Evolutionary conservation across 2,113 vertebrate genomes (phyloP), one percentile per base, ranked within the genome.

Genomic region (Chaetops frenatus): DNA sequence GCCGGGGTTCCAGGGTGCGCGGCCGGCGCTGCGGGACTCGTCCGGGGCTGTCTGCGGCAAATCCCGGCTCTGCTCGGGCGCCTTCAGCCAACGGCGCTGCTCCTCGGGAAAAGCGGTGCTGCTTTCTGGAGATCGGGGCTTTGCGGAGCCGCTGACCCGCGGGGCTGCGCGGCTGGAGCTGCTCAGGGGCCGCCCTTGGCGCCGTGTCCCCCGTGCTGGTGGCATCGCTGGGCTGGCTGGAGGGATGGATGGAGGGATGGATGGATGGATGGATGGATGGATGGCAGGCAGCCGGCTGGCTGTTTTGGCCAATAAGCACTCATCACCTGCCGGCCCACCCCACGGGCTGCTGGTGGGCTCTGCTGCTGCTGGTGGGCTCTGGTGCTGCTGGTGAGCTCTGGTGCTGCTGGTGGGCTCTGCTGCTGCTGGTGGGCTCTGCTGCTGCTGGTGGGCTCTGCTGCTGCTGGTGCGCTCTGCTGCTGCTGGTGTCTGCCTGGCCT

Each of bases 51-150:
- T 1, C 83, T 86, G 58, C 74, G 35, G 76, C 65, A 48, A 24
- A 50, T 2, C 7, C 42, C 3, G 4, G 5, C 17, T 3, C 8
- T 15, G 40, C 58, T 9, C 17, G 22, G 44, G 56, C 19, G 62
- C 31, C 67, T 19, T 8, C 2, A 5, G 8, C 38, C 0, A 13
- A 1, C 58, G 2, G 77, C 6, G 11, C 24, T 20, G 11, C 18
- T 40, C 31, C n/a, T 18, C n/a, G 19, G 23, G 36, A 50, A 21
- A 31, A 16, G 11, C 64, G 3, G 12, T 11, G 3, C 35, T 42
- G 66, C 33, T 17, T 2, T 2, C 0, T 0, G 51, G 16, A 3
- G 33, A 31, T 0, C 1, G 27, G 45, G 35, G 4, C 4, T 3
- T 2, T 28, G 9, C 4, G 0, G 61, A 6, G 13, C 10, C 31